Conservation (phyloP, 2,113 vertebrate species). For the Oceanites oceanicus region DNA sequence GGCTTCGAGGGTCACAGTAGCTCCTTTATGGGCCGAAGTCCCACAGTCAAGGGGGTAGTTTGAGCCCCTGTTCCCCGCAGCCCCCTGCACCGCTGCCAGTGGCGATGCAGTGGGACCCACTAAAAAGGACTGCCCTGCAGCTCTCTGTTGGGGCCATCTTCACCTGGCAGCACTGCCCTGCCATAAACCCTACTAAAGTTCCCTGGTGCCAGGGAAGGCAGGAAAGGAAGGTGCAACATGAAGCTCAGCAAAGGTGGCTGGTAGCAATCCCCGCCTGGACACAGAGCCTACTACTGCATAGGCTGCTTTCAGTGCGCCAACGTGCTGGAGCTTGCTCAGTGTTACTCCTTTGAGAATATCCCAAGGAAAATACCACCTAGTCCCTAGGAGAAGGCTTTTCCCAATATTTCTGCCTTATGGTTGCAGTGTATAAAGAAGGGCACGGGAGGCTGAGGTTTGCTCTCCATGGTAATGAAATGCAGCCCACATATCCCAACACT, state of each 20-base stretch:
- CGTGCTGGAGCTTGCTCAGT: accelerated
- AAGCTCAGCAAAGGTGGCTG: background rate
- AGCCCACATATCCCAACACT: constrained; percentile 44
- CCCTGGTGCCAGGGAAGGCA: background rate
- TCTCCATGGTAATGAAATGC: constrained; percentile 58
- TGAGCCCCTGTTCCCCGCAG: background rate
- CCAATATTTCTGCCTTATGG: background rate
- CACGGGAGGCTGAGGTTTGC: background rate
- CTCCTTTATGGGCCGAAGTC: background rate
- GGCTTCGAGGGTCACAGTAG: background rate
- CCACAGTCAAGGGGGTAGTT: background rate
- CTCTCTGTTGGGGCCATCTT: background rate
- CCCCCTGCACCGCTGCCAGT: background rate
- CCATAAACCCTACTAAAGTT: background rate
- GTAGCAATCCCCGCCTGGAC: background rate
- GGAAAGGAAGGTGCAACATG: background rate
- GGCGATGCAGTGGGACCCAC: background rate
- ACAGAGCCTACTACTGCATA: background rate
- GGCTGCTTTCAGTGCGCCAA: background rate
- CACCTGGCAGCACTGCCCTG: background rate
- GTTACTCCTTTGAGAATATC: background rate
- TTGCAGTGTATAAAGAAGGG: background rate
- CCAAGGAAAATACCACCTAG: background rate
- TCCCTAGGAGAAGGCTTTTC: background rate
- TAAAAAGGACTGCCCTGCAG: background rate